phyloP scores from a whole-genome alignment of 2,113 vertebrate genomes.

The Eidolon helvum region DNA sequence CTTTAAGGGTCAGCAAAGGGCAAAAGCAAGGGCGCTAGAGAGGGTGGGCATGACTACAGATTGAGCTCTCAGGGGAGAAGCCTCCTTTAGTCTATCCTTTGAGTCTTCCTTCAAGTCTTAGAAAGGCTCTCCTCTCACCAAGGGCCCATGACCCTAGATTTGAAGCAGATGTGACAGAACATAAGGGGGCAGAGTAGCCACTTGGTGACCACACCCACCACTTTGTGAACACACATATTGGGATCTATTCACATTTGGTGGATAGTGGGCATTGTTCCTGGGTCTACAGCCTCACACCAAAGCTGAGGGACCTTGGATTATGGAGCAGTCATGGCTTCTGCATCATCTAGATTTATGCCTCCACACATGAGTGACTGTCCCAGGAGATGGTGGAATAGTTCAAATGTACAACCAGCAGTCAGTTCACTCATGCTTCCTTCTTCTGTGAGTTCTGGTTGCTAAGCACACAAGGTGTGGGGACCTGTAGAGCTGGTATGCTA shows the following conservation, averaged over 20 bases:
- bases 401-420: too few species aligned
- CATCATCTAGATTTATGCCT: background rate
- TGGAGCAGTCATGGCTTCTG: background rate
- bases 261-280: background rate
- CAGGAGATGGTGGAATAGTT: background rate
- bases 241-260: background rate
- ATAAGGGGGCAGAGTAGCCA: too few species aligned
- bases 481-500: background rate
- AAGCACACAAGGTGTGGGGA: background rate
- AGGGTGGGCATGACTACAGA: background rate
- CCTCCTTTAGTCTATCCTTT: background rate
- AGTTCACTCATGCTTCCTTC: background rate
- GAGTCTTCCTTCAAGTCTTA: background rate
- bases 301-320: background rate
- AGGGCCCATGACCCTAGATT: background rate
- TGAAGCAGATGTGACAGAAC: background rate
- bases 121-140: background rate
- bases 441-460: background rate
- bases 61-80: background rate
- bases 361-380: background rate
- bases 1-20: background rate
- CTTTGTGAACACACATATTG: background rate
- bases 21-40: background rate
- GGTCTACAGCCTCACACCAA: background rate
- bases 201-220: background rate